Conservation (phyloP, 2,113 vertebrate species). For the Xenus cinereus region DNA sequence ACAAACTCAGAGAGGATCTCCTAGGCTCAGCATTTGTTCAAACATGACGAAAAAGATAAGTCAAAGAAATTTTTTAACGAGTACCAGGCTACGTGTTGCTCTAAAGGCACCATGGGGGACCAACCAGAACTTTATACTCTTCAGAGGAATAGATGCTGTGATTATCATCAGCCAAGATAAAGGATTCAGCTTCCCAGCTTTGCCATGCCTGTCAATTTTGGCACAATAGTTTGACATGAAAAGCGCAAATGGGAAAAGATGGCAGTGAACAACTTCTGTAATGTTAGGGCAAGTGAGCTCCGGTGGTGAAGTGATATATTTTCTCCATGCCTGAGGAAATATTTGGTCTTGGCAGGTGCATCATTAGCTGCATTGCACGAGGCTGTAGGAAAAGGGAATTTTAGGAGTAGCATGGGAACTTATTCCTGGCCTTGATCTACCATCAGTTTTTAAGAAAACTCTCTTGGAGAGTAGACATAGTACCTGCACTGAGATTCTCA, state of each 20-base stretch:
- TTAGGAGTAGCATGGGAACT: not conserved
- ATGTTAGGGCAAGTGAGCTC: not conserved
- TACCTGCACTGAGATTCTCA: not conserved
- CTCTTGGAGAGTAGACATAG: not conserved
- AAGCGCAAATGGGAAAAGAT: not conserved
- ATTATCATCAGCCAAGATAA: not conserved
- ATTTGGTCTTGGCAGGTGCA: not conserved
- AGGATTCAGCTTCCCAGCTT: not conserved
- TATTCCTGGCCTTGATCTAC: not conserved
- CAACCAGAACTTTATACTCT: not conserved
- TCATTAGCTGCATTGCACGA: not conserved
- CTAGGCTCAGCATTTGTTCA: constrained; percentile 32
- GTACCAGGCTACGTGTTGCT: not conserved
- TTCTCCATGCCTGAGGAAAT: constrained; percentile 13
- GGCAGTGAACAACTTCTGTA: not conserved
- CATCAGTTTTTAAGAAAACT: not conserved
- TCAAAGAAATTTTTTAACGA: not conserved
- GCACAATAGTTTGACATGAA: not conserved
- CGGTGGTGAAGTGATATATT: not conserved
- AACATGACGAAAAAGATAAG: not conserved
- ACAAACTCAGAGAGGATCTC: constrained; percentile 29
- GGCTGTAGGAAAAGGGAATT: not conserved
- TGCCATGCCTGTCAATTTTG: constrained; percentile 17
- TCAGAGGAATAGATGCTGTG: not conserved
- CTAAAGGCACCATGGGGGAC: not conserved